Conservation (phyloP, 37 sponge, comb jelly and placozoan genomes). For the Eunapius fragilis region DNA sequence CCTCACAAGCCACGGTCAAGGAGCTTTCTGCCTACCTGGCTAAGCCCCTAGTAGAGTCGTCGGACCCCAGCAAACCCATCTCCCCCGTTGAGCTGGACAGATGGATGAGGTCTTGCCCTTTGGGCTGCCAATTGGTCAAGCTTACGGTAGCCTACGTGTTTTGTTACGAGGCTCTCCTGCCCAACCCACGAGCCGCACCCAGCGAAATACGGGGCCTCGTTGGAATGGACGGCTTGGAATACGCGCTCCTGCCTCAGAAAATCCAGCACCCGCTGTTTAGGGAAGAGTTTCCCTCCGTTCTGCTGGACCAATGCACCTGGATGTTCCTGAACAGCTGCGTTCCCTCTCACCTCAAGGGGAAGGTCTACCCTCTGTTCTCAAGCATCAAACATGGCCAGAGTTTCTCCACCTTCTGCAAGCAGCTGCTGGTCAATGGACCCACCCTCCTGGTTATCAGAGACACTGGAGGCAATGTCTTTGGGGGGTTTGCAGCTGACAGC, state of each 20-base stretch:
- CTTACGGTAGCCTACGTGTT: slow-evolving; percentile 22
- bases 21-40: neutral
- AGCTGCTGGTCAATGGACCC: slow-evolving; percentile 74
- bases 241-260: slow-evolving; percentile 26
- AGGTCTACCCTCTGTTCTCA: slow-evolving; percentile 80
- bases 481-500: slow-evolving; percentile 77
- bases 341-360: slow-evolving; percentile 51
- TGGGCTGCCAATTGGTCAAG: slow-evolving; percentile 24
- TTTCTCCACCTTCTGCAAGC: slow-evolving; percentile 76
- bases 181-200: neutral
- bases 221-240: slow-evolving; percentile 22
- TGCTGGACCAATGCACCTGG: slow-evolving; percentile 41
- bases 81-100: slow-evolving; percentile 6
- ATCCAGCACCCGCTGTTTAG: slow-evolving; percentile 33
- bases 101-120: slow-evolving; percentile 22
- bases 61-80: neutral
- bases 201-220: neutral
- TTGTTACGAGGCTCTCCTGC: neutral
- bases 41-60: neutral
- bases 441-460: slow-evolving; percentile 80
- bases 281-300: slow-evolving; percentile 32
- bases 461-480: slow-evolving; percentile 80
- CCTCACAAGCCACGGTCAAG: neutral
- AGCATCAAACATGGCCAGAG: slow-evolving; percentile 88
- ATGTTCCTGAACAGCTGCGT: slow-evolving; percentile 47